These are phyloP conservation scores for Escarpia spicata DNA, from an alignment of 2,888 invertebrate species.

Conservation along the genomic window DNA sequence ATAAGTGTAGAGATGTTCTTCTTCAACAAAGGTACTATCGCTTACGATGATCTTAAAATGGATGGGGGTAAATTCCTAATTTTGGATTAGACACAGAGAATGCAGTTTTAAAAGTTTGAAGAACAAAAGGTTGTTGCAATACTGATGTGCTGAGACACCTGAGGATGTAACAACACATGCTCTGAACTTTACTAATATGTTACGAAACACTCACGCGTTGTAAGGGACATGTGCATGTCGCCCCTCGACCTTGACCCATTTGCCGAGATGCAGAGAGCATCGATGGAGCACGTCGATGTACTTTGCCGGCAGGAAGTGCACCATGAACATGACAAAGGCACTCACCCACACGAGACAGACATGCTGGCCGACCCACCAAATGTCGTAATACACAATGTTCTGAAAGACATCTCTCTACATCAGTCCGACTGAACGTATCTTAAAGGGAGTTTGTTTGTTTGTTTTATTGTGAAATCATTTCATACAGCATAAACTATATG, in stretches of 20 bases:
- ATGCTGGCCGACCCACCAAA: slow-evolving; percentile 85
- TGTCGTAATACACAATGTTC: slow-evolving; percentile 78
- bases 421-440: no score
- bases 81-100: no score
- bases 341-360: slow-evolving; percentile 82
- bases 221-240: slow-evolving; percentile 71
- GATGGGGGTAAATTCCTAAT: no score
- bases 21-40: no score
- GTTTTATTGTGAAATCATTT: no score
- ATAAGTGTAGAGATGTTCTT: no score
- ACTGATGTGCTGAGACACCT: no score
- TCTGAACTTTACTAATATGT: not conserved
- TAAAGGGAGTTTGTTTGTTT: no score
- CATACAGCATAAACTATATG: no score
- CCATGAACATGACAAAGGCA: slow-evolving; percentile 81
- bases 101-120: no score
- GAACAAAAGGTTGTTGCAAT: not conserved
- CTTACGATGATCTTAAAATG: no score
- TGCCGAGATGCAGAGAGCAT: slow-evolving; percentile 87
- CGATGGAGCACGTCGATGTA: slow-evolving; percentile 91
- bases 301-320: slow-evolving; percentile 75
- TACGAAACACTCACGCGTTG: slow-evolving; percentile 63
- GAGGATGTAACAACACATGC: not conserved
- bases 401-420: slow-evolving; percentile 46
- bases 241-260: slow-evolving; percentile 76